Evolutionary conservation across 1,140 invertebrate genomes (phyloP), one percentile per base, ranked within the genome.

Genomic region (Araneus ventricosus): DNA sequence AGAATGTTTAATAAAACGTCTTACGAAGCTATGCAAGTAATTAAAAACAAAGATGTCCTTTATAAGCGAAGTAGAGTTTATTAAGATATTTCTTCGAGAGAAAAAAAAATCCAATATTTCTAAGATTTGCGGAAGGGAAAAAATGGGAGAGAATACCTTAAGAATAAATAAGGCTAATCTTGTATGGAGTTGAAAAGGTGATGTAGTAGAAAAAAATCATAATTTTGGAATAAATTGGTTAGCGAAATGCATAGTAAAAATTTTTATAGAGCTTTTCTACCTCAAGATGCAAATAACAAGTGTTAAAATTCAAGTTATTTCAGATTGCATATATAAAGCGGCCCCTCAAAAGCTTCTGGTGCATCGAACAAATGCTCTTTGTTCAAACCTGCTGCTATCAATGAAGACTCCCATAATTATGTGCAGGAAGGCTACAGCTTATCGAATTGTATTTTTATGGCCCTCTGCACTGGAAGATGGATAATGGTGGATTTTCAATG

Each of bases 381-480:
- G 80, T 82, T 82, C 24, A 45, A 24, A 82, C 80, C 80, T 45
- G 80, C 80, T 45, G 80, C 80, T 82, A 82, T 82, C 80, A 82
- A 82, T 45, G 39, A 80, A 41, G 37, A 34, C 20, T 41, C 10
- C 80, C 37, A 52, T 82, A 82, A 82, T 82, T 52, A 41, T 82
- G 80, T 82, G 41, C 3, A 45, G 41, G n/a, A 82, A 82, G 41
- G 39, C 7, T 82, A 52, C 27, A 45, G 80, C 39, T 82, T 82
- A 82, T 82, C 80, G 80, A 82, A 82, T 82, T 41, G 80, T 82
- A 82, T 82, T 82, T 82, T 82, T 82, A 82, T 52, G 80, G 39
- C 37, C 39, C 80, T 27, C 80, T 82, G 8, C 27, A 82, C 37
- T 45, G 8, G 22, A 27, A 82, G 80, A 82, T 82, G 80, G 80